A percentile compares a stretch with the other conserved stretches of the same genome.
phyloP scores from a whole-genome alignment of 2,797 vertebrate species.

The Sebastiscus tertius region DNA sequence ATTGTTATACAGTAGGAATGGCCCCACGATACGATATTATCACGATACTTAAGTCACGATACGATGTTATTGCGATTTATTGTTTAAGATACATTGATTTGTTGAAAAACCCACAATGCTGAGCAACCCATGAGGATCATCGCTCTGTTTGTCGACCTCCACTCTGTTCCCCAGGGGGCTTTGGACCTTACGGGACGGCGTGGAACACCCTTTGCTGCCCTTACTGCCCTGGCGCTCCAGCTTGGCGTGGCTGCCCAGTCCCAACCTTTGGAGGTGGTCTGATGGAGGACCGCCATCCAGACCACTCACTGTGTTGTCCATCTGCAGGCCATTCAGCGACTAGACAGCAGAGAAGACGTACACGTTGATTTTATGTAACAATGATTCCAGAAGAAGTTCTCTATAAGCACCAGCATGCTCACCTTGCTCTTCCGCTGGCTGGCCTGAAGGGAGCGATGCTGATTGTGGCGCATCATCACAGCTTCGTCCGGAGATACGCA shows the following conservation, averaged over 20 bases:
- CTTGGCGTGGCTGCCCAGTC: slow-evolving; percentile 85
- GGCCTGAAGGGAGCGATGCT: slow-evolving; percentile 89
- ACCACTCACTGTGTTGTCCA: slow-evolving; percentile 87
- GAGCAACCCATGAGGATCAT: slow-evolving; percentile 83
- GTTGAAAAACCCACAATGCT: slow-evolving; percentile 70
- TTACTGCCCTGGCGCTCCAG: slow-evolving; percentile 89
- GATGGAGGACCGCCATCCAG: slow-evolving; percentile 62
- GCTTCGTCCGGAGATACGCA: slow-evolving; percentile 81
- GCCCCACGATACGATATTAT: no score
- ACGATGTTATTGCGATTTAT: no score
- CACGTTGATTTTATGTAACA: not conserved
- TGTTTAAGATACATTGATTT: not conserved
- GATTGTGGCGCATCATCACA: slow-evolving; percentile 83
- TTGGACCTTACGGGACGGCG: slow-evolving; percentile 78
- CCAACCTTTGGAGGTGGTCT: slow-evolving; percentile 81
- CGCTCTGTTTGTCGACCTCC: slow-evolving; percentile 67
- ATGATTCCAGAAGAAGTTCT: rapidly evolving
- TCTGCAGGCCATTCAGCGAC: slow-evolving; percentile 94
- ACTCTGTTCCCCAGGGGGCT: slow-evolving; percentile 82
- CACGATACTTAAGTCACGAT: no score
- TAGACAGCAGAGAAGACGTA: slow-evolving; percentile 9
- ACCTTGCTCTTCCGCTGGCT: slow-evolving; percentile 92
- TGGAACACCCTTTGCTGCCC: slow-evolving; percentile 79
- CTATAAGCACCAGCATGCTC: not conserved
- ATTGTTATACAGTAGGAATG: not conserved